Evolutionary conservation across 2,113 vertebrate genomes (phyloP), one percentile per base, ranked within the genome.

Genomic region (Oncorhynchus masou): DNA sequence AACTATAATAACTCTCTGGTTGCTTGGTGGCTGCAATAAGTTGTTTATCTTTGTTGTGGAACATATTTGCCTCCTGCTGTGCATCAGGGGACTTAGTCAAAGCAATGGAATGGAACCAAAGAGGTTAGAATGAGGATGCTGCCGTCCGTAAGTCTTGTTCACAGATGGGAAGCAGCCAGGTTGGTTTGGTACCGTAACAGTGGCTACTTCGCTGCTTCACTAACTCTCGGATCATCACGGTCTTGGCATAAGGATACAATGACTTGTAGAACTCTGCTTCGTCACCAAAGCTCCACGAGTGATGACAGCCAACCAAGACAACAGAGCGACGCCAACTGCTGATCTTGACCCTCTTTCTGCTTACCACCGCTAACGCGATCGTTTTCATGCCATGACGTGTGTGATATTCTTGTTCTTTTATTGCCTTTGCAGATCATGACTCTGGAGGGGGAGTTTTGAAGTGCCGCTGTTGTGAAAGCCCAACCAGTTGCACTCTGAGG

Each of bases 381-480:
- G 9, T 45, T 64, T 25, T 3, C 60, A 34, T 64, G 25, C 22
- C 39, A 3, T 11, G 39, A 45, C 11, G 39, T 12, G 3, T 64
- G 60, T 64, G 22, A 20, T 70, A 12, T 34, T 16, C 68, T n/a
- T 76, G 5, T 45, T 64, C 5, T 51, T 70, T 67, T 45, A 49
- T 73, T 54, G 15, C 19, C 51, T 71, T 78, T 89, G 84, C 83
- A 97, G 96, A 94, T 93, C 92, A 96, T 95, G 95, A 94, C 85
- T 93, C 74, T 86, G 85, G 91, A 93, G 80, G 90, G 92, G 87
- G 91, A 80, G 57, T 87, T 93, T 89, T 96, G 93, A 97, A 77
- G 83, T 64, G n/a, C 12, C 4, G 49, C 48, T 34, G 1, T 25
- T 60, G 3, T 22, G 24, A 77, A 85, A 65, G 77, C 62, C 70